Evolutionary conservation across 2,113 vertebrate genomes (phyloP).

Genomic region (Trichechus manatus): DNA sequence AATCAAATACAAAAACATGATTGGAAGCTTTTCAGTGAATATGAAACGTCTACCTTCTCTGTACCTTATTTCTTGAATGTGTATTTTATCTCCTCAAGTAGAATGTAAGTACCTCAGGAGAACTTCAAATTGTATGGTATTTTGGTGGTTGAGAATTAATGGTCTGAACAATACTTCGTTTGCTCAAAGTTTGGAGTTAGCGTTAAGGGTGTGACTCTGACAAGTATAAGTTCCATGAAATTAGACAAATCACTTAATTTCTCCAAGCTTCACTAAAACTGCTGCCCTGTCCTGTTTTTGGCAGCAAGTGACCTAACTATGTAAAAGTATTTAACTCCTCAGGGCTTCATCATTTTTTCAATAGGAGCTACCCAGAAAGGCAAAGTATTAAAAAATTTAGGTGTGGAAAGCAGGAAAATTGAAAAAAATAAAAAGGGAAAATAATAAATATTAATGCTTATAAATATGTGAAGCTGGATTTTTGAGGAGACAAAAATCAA

Average conservation of each 20-base stretch:
- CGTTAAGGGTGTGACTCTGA: conserved; percentile 44
- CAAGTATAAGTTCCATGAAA: conserved; percentile 59
- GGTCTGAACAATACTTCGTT: background rate
- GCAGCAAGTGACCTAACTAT: background rate
- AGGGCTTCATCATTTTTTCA: background rate
- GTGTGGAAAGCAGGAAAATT: background rate
- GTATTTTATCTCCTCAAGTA: background rate
- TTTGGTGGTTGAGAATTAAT: background rate
- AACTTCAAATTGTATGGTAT: conserved; percentile 22
- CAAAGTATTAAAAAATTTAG: background rate
- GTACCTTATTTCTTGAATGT: background rate
- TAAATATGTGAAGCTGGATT: background rate
- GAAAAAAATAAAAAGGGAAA: background rate
- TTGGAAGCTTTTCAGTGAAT: background rate
- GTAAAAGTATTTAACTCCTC: conserved; percentile 18
- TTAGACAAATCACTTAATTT: conserved; percentile 55
- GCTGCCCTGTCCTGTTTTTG: background rate
- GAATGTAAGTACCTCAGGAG: background rate
- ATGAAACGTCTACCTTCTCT: background rate
- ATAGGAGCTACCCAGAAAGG: background rate
- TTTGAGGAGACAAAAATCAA: background rate
- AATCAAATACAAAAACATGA: background rate
- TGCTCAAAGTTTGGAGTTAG: background rate
- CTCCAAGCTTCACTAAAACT: conserved; percentile 25
- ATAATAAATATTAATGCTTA: background rate